Evolutionary conservation across 2,888 invertebrate genomes (phyloP).

Genomic region (Meteorus cinctellus): DNA sequence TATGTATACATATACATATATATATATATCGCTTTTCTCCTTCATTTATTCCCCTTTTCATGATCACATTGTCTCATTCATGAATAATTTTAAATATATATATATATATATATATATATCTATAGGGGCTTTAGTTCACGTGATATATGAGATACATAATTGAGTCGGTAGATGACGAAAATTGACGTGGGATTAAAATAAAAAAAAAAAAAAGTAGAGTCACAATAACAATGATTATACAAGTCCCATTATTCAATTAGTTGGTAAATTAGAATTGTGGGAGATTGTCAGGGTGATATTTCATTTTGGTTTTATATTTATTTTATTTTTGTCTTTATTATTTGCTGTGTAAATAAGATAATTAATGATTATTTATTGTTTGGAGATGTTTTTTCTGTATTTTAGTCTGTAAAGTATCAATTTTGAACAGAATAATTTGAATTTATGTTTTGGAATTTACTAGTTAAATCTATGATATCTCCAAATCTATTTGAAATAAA

Average conservation of each 20-base stretch:
- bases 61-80: slow-evolving; percentile 30
- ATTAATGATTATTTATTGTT: too few species aligned
- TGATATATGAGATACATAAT: slow-evolving; percentile 1
- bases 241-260: background rate
- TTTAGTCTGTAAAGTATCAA: too few species aligned
- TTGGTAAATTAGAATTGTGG: background rate
- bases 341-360: background rate
- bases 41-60: slow-evolving; percentile 27
- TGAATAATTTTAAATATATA: slow-evolving; percentile 16
- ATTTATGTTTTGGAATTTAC: too few species aligned
- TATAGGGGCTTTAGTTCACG: background rate
- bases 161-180: background rate
- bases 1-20: background rate
- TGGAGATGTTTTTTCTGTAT: too few species aligned
- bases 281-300: background rate
- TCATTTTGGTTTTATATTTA: background rate
- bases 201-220: background rate
- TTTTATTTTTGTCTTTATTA: too few species aligned
- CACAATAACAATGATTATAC: background rate
- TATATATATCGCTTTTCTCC: slow-evolving; percentile 15
- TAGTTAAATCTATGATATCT: too few species aligned
- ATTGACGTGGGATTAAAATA: slow-evolving; percentile 2
- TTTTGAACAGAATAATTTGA: too few species aligned
- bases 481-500: background rate
- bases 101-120: too few species aligned